These are phyloP conservation scores for Drosophila dives DNA, from an alignment of 2,888 invertebrate species.

Conservation along the genomic window DNA sequence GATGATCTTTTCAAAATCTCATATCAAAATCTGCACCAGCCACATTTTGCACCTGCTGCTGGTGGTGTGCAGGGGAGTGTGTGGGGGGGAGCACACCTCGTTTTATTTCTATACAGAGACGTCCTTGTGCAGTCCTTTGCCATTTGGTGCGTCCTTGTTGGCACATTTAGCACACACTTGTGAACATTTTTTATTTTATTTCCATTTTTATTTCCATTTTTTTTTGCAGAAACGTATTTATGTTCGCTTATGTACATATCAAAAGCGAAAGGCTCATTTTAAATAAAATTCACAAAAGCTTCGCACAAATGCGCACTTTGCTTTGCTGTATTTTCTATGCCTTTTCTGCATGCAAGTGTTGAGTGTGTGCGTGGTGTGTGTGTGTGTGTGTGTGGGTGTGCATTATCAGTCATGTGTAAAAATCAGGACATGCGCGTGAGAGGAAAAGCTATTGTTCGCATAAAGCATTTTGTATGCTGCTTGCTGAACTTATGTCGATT, in stretches of 20 bases:
- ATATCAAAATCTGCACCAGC: not conserved
- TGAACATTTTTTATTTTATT: constrained; percentile 28
- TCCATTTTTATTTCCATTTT: not conserved
- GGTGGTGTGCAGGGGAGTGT: not conserved
- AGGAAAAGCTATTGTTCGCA: constrained; percentile 61
- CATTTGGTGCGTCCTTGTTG: constrained; percentile 49
- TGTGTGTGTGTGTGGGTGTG: constrained; percentile 26
- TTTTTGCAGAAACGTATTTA: constrained; percentile 30
- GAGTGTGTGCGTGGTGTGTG: constrained; percentile 8
- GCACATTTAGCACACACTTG: constrained; percentile 57
- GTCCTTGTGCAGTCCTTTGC: constrained; percentile 31
- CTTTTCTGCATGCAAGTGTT: constrained; percentile 30
- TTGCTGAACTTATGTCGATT: constrained; percentile 63
- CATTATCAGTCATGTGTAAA: constrained; percentile 75
- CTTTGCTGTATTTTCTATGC: constrained; percentile 45
- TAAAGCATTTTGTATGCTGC: constrained; percentile 37
- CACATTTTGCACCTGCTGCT: not conserved
- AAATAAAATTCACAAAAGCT: constrained; percentile 51
- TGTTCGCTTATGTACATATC: constrained; percentile 15
- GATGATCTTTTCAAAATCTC: not conserved
- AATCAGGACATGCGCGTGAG: constrained; percentile 73
- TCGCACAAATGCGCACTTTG: constrained; percentile 65
- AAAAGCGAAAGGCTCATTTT: constrained; percentile 58
- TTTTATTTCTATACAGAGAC: constrained; percentile 7
- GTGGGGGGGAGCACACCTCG: not conserved